Base-by-base conservation (phyloP, 2,888 invertebrate genomes). In the Nemotelus pantherinus region DNA sequence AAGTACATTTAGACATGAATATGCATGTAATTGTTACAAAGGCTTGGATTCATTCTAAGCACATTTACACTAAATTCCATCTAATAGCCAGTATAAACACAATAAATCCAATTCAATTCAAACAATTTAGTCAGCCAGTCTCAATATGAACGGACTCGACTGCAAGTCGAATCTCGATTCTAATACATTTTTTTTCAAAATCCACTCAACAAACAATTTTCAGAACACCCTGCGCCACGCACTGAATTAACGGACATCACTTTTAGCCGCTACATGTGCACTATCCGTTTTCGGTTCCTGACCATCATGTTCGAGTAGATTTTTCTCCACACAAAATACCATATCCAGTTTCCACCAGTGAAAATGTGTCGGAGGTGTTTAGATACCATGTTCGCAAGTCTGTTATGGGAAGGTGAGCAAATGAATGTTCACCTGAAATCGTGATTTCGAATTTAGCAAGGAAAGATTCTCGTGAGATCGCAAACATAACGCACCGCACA, bases 391-490 rank as follows among this genome's bases (percentile, higher is more conserved):
- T 80, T 77, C 77, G 74, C 77, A 78, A 67, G 65, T 76, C 78
- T 80, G 80, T 80, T 78, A 78, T 78, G 76, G 76, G 77, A 75
- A 80, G 78, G 80, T 80, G 80, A 80, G 80, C 78, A 80, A 80
- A 80, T 78, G 76, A 80, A 80, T 80, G 80, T 80, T 80, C 74
- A 76, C 77, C 68, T 76, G 50, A 77, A 78, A 80, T 79, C 80
- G 80, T 80, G 80, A 80, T 80, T 78, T 80, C 67, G 50, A 77
- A 63, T 80, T 80, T 79, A 78, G 78, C 78, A 79, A 79, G 79
- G 79, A 65, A 77, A 77, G 72, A 79, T 72, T 74, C 74, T 72
- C 72, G 72, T 70, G 70, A 70, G 70, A 55, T 39, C 70, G 50
- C 7, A 50, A 1, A 10, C 50, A 41, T 50, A 45, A 53, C 39